Evolutionary conservation across 92 coral and sea anemone species (phyloP).

Genomic region (Parazoanthus swiftii): DNA sequence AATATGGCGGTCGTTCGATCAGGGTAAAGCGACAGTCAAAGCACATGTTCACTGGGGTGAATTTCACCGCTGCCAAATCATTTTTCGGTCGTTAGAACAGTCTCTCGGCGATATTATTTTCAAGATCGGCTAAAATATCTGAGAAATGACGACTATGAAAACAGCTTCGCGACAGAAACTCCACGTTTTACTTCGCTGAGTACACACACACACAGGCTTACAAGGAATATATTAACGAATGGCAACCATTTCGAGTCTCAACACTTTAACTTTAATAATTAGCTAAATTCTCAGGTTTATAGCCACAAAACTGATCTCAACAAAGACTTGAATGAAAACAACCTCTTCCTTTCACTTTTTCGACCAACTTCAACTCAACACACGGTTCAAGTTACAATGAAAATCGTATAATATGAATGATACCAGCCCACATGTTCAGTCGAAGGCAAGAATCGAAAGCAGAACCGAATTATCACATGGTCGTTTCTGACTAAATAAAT

Average conservation of each 20-base stretch:
- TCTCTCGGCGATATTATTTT: background rate
- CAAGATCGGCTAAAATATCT: conserved; percentile 5
- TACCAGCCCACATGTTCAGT: conserved; percentile 40
- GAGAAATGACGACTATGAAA: conserved; percentile 19
- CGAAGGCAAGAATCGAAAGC: conserved; percentile 5
- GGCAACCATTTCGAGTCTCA: background rate
- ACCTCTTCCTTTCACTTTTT: background rate
- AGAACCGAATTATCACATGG: conserved; percentile 11
- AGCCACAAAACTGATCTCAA: conserved; percentile 24
- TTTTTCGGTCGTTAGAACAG: background rate
- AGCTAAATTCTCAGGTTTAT: conserved; percentile 1
- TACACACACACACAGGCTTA: conserved; percentile 16
- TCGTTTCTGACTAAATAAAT: background rate
- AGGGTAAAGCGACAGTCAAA: conserved; percentile 34
- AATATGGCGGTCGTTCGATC: conserved; percentile 29
- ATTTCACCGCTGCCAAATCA: background rate
- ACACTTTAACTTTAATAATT: background rate
- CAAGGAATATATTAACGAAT: conserved; percentile 28
- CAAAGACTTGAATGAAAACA: background rate
- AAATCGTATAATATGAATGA: background rate
- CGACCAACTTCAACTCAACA: conserved; percentile 1
- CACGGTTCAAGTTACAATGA: conserved; percentile 20
- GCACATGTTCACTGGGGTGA: conserved; percentile 8
- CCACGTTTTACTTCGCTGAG: background rate
- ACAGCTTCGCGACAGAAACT: conserved; percentile 19